Evolutionary conservation across 2,888 invertebrate genomes (phyloP).

Genomic region (Philereme transversata): DNA sequence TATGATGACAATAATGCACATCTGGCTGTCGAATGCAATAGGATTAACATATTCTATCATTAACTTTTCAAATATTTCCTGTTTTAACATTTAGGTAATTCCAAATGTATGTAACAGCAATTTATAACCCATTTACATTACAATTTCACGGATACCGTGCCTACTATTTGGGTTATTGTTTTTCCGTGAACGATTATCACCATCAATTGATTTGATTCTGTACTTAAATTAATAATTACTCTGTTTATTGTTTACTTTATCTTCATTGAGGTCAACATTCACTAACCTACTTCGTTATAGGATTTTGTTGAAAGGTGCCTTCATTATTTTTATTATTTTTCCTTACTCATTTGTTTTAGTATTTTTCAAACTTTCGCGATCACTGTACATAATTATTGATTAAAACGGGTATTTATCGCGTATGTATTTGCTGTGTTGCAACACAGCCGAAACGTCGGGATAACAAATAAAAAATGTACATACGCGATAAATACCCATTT

Average conservation of each 20-base stretch:
- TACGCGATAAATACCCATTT: too few relatives aligned
- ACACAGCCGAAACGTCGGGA: too few relatives aligned
- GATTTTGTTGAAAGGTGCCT: too few relatives aligned
- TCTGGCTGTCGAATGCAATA: conserved; percentile 63
- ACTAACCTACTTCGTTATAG: too few relatives aligned
- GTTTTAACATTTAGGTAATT: conserved; percentile 5
- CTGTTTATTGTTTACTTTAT: not conserved
- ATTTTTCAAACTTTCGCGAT: too few relatives aligned
- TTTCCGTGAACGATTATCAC: not conserved
- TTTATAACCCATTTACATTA: not conserved
- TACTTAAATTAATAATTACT: conserved; percentile 19
- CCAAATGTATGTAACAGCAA: conserved; percentile 6
- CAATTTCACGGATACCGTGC: not conserved
- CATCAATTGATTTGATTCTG: conserved; percentile 7
- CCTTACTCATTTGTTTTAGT: too few relatives aligned
- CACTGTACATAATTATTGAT: too few relatives aligned
- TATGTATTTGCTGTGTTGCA: too few relatives aligned
- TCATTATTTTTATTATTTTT: too few relatives aligned
- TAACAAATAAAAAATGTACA: too few relatives aligned
- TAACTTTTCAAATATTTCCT: conserved; percentile 11
- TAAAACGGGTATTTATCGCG: too few relatives aligned
- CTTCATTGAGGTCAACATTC: not conserved
- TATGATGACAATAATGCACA: conserved; percentile 76
- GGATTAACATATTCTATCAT: conserved; percentile 25
- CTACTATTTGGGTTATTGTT: not conserved